phyloP scores from a whole-genome alignment of 1,140 invertebrate species.

The Bombus confusus region DNA sequence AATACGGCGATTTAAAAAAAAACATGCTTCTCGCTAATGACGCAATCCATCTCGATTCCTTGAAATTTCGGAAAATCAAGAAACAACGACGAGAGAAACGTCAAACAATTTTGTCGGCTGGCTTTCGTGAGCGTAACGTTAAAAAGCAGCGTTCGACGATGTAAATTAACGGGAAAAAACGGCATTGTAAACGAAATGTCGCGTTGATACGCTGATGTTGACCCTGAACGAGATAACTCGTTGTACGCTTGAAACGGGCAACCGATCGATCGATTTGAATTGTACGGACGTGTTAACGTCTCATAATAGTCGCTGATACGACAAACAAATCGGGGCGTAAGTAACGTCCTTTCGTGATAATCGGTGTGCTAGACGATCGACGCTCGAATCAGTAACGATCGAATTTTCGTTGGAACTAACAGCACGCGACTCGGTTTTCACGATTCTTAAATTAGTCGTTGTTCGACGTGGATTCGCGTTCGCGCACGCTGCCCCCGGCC shows the following conservation, averaged over 20 bases:
- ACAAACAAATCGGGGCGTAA: not conserved
- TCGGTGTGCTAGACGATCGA: not conserved
- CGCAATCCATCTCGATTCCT: too few species aligned
- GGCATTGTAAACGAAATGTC: not conserved
- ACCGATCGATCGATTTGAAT: not conserved
- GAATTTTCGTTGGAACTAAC: not conserved
- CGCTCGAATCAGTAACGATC: not conserved
- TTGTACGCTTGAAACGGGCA: too few species aligned
- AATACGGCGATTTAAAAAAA: too few species aligned
- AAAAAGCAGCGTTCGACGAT: not conserved
- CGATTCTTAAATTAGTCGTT: slow-evolving; percentile 21
- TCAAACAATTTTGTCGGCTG: too few species aligned
- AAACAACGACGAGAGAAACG: too few species aligned
- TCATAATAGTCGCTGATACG: not conserved
- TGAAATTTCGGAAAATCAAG: too few species aligned
- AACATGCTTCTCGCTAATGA: too few species aligned
- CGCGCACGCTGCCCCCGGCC: not conserved
- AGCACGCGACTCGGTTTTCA: not conserved
- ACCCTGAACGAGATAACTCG: not conserved
- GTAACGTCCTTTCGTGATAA: slow-evolving; percentile 2
- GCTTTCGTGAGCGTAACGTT: too few species aligned
- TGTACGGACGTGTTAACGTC: not conserved
- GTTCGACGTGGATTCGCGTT: not conserved
- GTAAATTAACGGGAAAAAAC: not conserved
- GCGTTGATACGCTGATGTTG: not conserved